These are phyloP conservation scores for Crossocerus cetratus DNA, from an alignment of 2,888 invertebrate genomes.

Conservation along the genomic window DNA sequence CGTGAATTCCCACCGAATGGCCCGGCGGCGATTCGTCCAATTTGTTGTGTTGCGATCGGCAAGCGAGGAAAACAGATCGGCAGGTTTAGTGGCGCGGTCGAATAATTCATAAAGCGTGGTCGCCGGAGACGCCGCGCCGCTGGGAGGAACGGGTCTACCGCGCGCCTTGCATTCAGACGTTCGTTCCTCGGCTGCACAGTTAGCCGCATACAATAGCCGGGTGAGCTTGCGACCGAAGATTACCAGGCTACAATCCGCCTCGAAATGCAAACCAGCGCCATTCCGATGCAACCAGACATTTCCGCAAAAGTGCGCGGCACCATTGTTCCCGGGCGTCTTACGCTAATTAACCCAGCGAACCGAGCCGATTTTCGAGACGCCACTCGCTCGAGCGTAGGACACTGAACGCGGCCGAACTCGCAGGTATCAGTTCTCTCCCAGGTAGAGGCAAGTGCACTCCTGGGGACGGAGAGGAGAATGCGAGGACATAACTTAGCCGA, in stretches of 20 bases:
- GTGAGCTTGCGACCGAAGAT: conserved; percentile 10
- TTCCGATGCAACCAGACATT: not conserved
- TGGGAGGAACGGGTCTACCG: not conserved
- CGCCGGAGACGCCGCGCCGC: not conserved
- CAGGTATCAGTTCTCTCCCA: too few relatives aligned
- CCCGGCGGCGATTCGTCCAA: not conserved
- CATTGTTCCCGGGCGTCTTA: too few relatives aligned
- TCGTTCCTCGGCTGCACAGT: conserved; percentile 29
- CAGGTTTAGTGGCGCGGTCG: conserved; percentile 16
- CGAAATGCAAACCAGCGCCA: conserved; percentile 14
- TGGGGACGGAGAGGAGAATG: too few relatives aligned
- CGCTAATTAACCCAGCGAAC: too few relatives aligned
- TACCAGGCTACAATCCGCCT: conserved; percentile 21
- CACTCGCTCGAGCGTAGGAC: too few relatives aligned
- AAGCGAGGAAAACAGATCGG: not conserved
- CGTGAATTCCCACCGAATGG: not conserved
- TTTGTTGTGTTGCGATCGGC: not conserved
- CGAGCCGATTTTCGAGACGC: too few relatives aligned
- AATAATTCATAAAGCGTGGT: conserved; percentile 29
- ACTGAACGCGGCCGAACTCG: too few relatives aligned
- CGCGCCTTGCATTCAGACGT: not conserved
- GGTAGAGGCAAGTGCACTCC: too few relatives aligned
- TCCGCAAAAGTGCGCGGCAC: too few relatives aligned
- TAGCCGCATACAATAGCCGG: conserved; percentile 32
- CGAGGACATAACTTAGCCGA: too few relatives aligned